Evolutionary conservation across 2,113 vertebrate genomes (phyloP).

Genomic region (Eurypyga helias): DNA sequence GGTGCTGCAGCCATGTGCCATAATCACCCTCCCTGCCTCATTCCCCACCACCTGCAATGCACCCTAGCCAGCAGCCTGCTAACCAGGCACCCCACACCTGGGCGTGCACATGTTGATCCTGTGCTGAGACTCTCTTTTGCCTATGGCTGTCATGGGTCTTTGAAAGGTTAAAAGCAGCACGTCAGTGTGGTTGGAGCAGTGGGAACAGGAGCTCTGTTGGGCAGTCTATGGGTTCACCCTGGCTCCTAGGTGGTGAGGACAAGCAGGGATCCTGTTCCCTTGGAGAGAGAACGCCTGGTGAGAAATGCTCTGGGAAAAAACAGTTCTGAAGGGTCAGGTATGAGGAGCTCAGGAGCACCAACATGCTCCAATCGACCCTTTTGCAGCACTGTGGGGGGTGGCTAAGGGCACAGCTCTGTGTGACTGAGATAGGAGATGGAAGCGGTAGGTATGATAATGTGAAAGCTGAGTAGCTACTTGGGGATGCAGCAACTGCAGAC

Average conservation of each 20-base stretch:
- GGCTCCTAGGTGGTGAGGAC: background rate
- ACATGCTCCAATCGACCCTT: accelerated
- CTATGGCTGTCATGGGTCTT: accelerated
- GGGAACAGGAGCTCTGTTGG: background rate
- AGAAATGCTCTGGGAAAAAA: background rate
- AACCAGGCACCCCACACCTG: accelerated
- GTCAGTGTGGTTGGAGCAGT: background rate
- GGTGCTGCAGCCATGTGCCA: accelerated
- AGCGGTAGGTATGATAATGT: background rate
- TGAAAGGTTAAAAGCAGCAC: accelerated
- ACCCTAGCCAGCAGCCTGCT: background rate
- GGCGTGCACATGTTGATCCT: accelerated
- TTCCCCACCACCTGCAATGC: background rate
- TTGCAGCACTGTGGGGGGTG: background rate
- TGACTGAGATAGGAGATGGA: background rate
- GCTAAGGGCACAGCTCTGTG: accelerated
- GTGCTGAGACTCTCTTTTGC: background rate
- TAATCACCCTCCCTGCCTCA: accelerated
- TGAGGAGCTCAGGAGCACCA: background rate
- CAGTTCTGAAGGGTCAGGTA: background rate
- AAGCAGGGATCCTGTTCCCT: background rate
- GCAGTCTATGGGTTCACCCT: background rate
- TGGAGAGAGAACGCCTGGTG: background rate
- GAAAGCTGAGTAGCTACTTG: background rate
- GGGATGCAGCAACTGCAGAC: background rate